phyloP scores from a whole-genome alignment of 2,797 vertebrate species.

The Menidia menidia region DNA sequence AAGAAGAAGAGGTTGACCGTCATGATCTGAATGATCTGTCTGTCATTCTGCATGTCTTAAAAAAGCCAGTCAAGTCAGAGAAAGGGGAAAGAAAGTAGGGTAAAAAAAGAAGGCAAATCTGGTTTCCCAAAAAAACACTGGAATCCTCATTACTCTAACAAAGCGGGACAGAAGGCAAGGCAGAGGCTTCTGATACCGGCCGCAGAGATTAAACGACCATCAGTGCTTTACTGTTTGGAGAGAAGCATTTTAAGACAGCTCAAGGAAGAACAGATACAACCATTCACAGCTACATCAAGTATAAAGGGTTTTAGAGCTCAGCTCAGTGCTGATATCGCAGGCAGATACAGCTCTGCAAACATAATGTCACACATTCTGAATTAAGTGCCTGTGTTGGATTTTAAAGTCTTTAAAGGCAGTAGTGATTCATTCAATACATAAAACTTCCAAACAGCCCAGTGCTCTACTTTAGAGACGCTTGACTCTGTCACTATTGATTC shows the following conservation, averaged over 20 bases:
- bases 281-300: slow-evolving; percentile 41
- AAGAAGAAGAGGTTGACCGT: slow-evolving; percentile 17
- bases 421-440: slow-evolving; percentile 33
- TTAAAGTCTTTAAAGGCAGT: slow-evolving; percentile 43
- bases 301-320: slow-evolving; percentile 36
- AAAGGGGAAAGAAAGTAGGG: slow-evolving; percentile 62
- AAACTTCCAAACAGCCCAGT: slow-evolving; percentile 39
- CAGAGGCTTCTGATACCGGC: slow-evolving; percentile 49
- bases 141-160: slow-evolving; percentile 56
- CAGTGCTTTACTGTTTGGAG: slow-evolving; percentile 61
- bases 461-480: slow-evolving; percentile 28
- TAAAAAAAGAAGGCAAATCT: slow-evolving; percentile 70
- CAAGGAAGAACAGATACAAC: slow-evolving; percentile 21
- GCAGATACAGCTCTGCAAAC: slow-evolving; percentile 39
- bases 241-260: slow-evolving; percentile 41
- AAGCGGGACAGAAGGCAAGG: slow-evolving; percentile 36
- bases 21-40: slow-evolving; percentile 6
- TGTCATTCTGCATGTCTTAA: slow-evolving; percentile 25
- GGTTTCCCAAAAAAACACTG: slow-evolving; percentile 66
- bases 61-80: slow-evolving; percentile 31
- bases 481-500: slow-evolving; percentile 40
- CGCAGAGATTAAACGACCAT: slow-evolving; percentile 58
- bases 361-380: slow-evolving; percentile 40
- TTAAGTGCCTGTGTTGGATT: slow-evolving; percentile 38
- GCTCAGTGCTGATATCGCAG: slow-evolving; percentile 43